Evolutionary conservation across 2,797 vertebrate species (phyloP).

Genomic region (Arrhamphus sclerolepis): DNA sequence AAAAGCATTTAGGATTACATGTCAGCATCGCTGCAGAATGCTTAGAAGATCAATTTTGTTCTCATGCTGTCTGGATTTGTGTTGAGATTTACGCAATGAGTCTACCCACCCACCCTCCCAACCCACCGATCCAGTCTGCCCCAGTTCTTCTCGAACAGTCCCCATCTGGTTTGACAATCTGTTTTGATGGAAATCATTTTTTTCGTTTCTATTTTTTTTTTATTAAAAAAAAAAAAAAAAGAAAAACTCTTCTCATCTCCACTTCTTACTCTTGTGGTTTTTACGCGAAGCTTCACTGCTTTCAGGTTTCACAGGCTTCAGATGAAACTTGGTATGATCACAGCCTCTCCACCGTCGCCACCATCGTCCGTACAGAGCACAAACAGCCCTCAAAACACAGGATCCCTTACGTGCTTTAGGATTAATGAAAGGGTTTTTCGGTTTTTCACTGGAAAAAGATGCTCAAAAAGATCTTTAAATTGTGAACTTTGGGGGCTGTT

Average conservation of each 20-base stretch:
- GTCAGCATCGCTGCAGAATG: constrained; percentile 32
- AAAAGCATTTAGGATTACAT: constrained; percentile 57
- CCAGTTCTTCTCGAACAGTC: constrained; percentile 79
- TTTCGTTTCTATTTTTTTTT: constrained; percentile 39
- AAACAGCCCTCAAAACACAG: constrained; percentile 23
- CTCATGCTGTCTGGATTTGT: constrained; percentile 54
- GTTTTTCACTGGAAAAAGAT: too few relatives aligned
- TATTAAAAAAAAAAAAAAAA: too few relatives aligned
- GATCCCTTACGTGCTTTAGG: constrained; percentile 25
- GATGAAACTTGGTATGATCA: constrained; percentile 75
- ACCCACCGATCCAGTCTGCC: constrained; percentile 61
- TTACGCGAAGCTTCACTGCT: constrained; percentile 72
- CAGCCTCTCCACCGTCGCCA: constrained; percentile 62
- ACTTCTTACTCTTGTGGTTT: constrained; percentile 55
- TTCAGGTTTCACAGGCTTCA: constrained; percentile 61
- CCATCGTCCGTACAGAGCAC: constrained; percentile 50
- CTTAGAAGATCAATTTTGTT: constrained; percentile 56
- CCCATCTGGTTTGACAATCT: constrained; percentile 86
- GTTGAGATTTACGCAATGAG: constrained; percentile 75
- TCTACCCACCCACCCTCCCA: constrained; percentile 49
- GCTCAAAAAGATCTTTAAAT: too few relatives aligned
- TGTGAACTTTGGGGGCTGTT: too few relatives aligned
- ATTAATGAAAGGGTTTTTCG: constrained; percentile 28
- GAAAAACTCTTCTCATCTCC: constrained; percentile 60
- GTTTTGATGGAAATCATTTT: constrained; percentile 82